These are phyloP conservation scores for Laspeyria flexula DNA, from an alignment of 2,888 invertebrate species.

Conservation along the genomic window DNA sequence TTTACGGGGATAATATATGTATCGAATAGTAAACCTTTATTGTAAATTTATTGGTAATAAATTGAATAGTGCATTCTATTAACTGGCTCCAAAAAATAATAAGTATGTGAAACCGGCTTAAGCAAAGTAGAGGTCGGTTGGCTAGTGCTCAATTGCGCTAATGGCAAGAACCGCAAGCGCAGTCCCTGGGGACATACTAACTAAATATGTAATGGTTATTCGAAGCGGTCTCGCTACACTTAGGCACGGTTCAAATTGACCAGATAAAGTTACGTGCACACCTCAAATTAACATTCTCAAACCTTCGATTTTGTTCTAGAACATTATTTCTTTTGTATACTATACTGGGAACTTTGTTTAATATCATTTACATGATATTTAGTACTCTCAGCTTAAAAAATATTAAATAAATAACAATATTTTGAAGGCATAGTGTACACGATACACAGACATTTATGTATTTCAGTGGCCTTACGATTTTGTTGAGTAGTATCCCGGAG, in stretches of 20 bases:
- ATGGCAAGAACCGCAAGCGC: slow-evolving; percentile 81
- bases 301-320: slow-evolving; percentile 7
- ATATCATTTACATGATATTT: no score
- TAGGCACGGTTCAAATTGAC: slow-evolving; percentile 64
- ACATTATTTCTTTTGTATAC: no score
- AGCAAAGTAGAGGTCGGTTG: slow-evolving; percentile 47
- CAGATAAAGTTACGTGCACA: slow-evolving; percentile 58
- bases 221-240: slow-evolving; percentile 66
- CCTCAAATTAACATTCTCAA: slow-evolving; percentile 31
- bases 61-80: slow-evolving; percentile 19
- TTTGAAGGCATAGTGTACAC: not conserved
- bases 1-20: slow-evolving; percentile 46
- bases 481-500: slow-evolving; percentile 28
- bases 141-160: slow-evolving; percentile 77
- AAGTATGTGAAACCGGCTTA: slow-evolving; percentile 44
- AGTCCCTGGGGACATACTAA: slow-evolving; percentile 73
- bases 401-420: no score
- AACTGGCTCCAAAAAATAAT: slow-evolving; percentile 35
- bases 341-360: no score
- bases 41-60: slow-evolving; percentile 22
- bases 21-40: slow-evolving; percentile 30
- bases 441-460: not conserved
- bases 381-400: no score
- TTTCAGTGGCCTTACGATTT: slow-evolving; percentile 32
- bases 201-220: slow-evolving; percentile 81